Percentiles rank a stretch among this genome's conserved stretches.
Conservation (phyloP, 2,888 invertebrate species). For the Aromia moschata region DNA sequence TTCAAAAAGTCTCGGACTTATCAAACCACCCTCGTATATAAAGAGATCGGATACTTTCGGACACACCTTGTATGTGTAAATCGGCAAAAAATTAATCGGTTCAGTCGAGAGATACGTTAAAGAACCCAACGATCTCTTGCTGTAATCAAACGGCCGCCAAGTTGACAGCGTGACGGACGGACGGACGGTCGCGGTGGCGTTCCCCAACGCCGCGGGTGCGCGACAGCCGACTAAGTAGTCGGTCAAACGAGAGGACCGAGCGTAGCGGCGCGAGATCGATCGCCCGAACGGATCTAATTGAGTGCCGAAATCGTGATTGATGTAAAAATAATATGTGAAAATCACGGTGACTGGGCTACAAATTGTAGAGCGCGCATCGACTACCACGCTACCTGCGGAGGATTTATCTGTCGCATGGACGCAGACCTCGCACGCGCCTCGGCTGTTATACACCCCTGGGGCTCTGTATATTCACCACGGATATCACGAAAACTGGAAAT, state of each 20-base stretch:
- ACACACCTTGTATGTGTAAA: no score
- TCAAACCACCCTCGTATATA: no score
- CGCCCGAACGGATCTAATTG: conserved; percentile 52
- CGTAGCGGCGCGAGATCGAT: conserved; percentile 39
- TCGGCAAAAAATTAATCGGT: no score
- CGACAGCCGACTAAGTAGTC: conserved; percentile 35
- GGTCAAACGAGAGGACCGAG: conserved; percentile 33
- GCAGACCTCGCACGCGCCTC: no score
- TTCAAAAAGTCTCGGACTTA: no score
- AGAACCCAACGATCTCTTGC: no score
- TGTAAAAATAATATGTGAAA: conserved; percentile 63
- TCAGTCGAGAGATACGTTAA: no score
- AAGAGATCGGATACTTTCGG: no score
- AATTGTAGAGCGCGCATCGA: conserved; percentile 42
- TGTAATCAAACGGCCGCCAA: no score
- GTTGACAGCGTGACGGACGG: conserved; percentile 39
- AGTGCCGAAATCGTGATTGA: conserved; percentile 62
- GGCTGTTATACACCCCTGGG: no score
- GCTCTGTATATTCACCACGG: no score
- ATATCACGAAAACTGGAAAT: no score
- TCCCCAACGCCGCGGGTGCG: conserved; percentile 39
- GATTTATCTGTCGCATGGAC: conserved; percentile 55
- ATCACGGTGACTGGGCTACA: conserved; percentile 60
- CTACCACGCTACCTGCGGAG: conserved; percentile 55
- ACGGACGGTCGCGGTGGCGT: conserved; percentile 34